Evolutionary conservation across 2,888 invertebrate genomes (phyloP).

Genomic region (Meteorus cinctellus): DNA sequence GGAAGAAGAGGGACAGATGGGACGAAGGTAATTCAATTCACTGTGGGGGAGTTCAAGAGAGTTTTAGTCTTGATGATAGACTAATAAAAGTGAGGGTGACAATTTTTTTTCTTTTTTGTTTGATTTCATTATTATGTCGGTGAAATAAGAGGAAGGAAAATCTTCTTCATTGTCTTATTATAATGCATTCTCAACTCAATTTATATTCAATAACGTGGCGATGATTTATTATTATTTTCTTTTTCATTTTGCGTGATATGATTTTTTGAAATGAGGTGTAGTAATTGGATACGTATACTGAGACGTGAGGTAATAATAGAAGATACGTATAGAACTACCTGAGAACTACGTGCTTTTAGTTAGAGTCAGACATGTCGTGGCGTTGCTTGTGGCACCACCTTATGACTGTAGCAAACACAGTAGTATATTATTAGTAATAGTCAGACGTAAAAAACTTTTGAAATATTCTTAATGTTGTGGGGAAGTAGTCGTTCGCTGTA

Average conservation of each 20-base stretch:
- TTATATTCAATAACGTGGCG: neutral
- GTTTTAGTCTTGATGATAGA: constrained; percentile 14
- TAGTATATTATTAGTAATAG: constrained; percentile 14
- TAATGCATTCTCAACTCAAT: neutral
- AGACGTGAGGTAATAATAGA: constrained; percentile 7
- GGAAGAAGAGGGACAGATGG: neutral
- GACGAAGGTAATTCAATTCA: constrained; percentile 4
- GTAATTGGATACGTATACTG: neutral
- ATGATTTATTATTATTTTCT: neutral
- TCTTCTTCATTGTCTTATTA: neutral
- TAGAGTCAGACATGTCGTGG: constrained; percentile 1
- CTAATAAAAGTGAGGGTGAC: constrained; percentile 13
- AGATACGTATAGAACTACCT: neutral
- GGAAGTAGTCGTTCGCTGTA: neutral
- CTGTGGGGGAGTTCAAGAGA: neutral
- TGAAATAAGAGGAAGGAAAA: neutral
- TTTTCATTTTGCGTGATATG: neutral
- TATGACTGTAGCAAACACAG: neutral
- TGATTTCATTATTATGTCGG: neutral
- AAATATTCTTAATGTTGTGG: neutral
- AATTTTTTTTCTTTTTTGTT: neutral
- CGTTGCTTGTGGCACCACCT: neutral
- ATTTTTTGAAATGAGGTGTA: neutral
- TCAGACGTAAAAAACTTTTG: constrained; percentile 7
- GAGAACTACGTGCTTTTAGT: neutral